phyloP scores from a whole-genome alignment of 2,113 vertebrate genomes.

The Poeciliopsis retropinna region DNA sequence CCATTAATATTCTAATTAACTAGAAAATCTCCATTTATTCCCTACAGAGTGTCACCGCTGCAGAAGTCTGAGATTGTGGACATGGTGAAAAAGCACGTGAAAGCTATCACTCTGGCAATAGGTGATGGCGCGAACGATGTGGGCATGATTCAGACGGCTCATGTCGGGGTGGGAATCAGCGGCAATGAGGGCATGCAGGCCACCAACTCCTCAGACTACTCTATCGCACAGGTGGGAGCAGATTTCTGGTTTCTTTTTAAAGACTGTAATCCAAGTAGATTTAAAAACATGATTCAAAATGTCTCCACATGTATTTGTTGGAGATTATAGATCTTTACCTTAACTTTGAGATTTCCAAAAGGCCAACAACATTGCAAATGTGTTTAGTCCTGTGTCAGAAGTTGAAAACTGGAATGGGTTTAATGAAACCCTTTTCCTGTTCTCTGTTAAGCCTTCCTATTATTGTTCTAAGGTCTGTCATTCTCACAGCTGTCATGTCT shows the following conservation, averaged over 20 bases:
- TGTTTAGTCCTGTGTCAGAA: background rate
- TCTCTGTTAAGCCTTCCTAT: background rate
- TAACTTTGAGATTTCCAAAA: background rate
- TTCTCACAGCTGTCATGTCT: background rate
- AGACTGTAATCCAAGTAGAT: background rate
- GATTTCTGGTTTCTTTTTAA: background rate
- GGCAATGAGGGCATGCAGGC: slow-evolving; percentile 99
- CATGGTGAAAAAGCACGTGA: slow-evolving; percentile 97
- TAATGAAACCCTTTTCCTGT: background rate
- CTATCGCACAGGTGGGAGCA: slow-evolving; percentile 92
- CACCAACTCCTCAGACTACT: slow-evolving; percentile 96
- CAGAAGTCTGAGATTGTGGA: slow-evolving; percentile 99
- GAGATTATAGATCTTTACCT: background rate
- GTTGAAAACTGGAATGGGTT: background rate
- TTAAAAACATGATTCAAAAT: background rate
- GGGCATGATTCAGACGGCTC: slow-evolving; percentile 98
- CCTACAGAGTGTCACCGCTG: slow-evolving; percentile 92
- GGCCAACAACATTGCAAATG: background rate
- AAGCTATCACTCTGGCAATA: slow-evolving; percentile 97
- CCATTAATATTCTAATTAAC: slow-evolving; percentile 2
- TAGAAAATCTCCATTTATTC: background rate
- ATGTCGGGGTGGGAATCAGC: slow-evolving; percentile 97
- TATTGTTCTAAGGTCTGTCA: background rate
- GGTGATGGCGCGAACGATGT: slow-evolving; percentile 98
- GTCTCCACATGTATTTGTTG: background rate